Base-by-base conservation (phyloP, 2,113 vertebrate species). In the Leucoraja erinaceus region DNA sequence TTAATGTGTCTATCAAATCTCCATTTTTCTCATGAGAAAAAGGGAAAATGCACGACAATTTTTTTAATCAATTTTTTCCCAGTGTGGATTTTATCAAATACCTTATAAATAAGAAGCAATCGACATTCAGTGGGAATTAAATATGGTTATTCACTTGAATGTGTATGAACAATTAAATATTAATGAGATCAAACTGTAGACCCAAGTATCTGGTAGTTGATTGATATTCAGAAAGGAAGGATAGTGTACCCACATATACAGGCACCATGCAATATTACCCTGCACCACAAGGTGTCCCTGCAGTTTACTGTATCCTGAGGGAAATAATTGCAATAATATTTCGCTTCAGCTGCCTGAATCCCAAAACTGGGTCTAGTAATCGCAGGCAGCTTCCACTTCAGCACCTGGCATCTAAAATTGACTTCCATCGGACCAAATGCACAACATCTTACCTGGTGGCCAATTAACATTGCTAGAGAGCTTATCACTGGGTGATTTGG, bases 401-500 rank as follows among this genome's bases (percentile, higher is more conserved):
- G 18, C 61, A 59, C 22, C 10, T 14, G 4, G 14, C 47, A 59
- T 76, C 47, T 54, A 38, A 38, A 59, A 72, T 22, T 72, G 3
- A 28, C n/a, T 78, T 28, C 83, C 56, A 18, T 78, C 14, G 31
- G n/a, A 66, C n/a, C 20, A 75, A 63, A 18, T 76, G n/a, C 10
- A 11, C 3, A 3, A 47, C 5, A 12, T 78, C 28, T 90, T 93
- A 98, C 98, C 98, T 97, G 97, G 97, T 31, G 98, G 98, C 99
- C 99, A 99, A 79, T 98, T 98, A 97, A 98, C 98, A 96, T 97
- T 98, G 96, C 97, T 98, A 95, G 98, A 98, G 31, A 93, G 79
- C 84, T 93, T 93, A 97, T 97, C 97, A 92, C 97, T 98, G 95
- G 99, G 98, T 95, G 99, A 99, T 97, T 99, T 99, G 99, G 98